Conservation (phyloP, 1,140 invertebrate species). For the Drosophila lini region DNA sequence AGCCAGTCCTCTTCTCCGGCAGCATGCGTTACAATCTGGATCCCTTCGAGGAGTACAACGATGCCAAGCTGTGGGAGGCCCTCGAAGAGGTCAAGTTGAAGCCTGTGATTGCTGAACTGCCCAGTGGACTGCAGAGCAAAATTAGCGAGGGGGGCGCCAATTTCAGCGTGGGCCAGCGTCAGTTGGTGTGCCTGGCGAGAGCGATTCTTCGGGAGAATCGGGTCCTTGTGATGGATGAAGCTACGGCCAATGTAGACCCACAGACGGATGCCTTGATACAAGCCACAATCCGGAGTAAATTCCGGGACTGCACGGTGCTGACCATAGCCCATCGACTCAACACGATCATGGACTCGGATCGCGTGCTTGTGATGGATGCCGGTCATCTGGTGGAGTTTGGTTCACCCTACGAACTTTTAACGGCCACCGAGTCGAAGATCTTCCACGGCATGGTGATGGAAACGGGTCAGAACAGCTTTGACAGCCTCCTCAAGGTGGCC, state of each 20-base stretch:
- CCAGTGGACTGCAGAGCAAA: constrained; percentile 84
- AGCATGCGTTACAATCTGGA: constrained; percentile 89
- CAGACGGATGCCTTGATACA: constrained; percentile 90
- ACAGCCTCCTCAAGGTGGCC: constrained; percentile 86
- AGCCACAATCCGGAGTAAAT: constrained; percentile 85
- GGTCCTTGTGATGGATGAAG: constrained; percentile 87
- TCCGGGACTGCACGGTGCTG: constrained; percentile 57
- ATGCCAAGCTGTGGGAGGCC: constrained; percentile 92
- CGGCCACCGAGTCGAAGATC: constrained; percentile 63
- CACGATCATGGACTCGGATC: constrained; percentile 67
- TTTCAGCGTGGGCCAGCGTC: constrained; percentile 91
- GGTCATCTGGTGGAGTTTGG: constrained; percentile 59
- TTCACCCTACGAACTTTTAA: constrained; percentile 87
- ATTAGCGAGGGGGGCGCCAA: constrained; percentile 88
- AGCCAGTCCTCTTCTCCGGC: constrained; percentile 88
- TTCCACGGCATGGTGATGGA: constrained; percentile 88
- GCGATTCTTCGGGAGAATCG: constrained; percentile 90
- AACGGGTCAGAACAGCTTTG: constrained; percentile 87
- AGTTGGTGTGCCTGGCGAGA: constrained; percentile 89
- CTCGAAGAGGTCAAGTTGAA: constrained; percentile 91
- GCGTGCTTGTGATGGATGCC: constrained; percentile 62
- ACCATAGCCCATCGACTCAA: constrained; percentile 66
- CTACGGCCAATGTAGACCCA: constrained; percentile 86
- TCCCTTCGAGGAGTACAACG: constrained; percentile 90
- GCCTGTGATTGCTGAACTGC: constrained; percentile 80